phyloP scores from a whole-genome alignment of 2,797 vertebrate genomes.

The Sciaenops ocellatus region DNA sequence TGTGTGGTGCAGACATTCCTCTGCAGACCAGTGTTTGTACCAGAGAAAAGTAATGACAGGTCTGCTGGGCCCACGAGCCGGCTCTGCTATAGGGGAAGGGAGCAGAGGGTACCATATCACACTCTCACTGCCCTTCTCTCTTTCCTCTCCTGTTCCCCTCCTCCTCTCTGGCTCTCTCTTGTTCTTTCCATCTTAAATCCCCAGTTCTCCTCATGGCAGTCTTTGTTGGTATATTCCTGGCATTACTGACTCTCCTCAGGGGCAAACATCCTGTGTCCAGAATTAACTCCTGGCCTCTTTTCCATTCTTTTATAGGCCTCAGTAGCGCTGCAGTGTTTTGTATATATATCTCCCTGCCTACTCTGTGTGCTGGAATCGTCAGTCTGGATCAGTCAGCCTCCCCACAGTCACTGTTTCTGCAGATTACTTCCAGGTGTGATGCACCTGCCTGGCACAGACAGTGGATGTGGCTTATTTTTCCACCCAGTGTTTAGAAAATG shows the following conservation, averaged over 20 bases:
- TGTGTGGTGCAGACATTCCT: conserved; percentile 68
- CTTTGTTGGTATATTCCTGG: conserved; percentile 60
- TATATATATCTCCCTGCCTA: conserved; percentile 16
- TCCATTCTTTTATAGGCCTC: conserved; percentile 45
- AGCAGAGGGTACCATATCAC: conserved; percentile 31
- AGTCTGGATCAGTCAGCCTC: conserved; percentile 1
- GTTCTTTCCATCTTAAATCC: conserved; percentile 57
- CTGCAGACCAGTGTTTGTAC: conserved; percentile 56
- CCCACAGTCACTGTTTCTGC: neutral
- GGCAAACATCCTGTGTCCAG: conserved; percentile 58
- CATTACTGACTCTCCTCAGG: conserved; percentile 51
- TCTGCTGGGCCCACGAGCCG: conserved; percentile 24
- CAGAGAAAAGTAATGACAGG: conserved; percentile 67
- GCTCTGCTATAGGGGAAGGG: conserved; percentile 3
- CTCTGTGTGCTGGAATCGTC: conserved; percentile 9
- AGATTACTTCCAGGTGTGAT: conserved; percentile 42
- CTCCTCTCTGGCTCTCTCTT: conserved; percentile 29
- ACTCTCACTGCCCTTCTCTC: neutral
- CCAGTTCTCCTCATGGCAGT: conserved; percentile 28
- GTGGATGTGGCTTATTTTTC: conserved; percentile 9
- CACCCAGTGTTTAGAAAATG: conserved; percentile 16
- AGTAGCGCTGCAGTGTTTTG: conserved; percentile 17
- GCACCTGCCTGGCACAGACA: conserved; percentile 35
- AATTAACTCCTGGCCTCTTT: conserved; percentile 55
- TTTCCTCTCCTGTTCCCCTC: neutral